Conservation (phyloP, 2,113 vertebrate species). For the Oncorhynchus tshawytscha region DNA sequence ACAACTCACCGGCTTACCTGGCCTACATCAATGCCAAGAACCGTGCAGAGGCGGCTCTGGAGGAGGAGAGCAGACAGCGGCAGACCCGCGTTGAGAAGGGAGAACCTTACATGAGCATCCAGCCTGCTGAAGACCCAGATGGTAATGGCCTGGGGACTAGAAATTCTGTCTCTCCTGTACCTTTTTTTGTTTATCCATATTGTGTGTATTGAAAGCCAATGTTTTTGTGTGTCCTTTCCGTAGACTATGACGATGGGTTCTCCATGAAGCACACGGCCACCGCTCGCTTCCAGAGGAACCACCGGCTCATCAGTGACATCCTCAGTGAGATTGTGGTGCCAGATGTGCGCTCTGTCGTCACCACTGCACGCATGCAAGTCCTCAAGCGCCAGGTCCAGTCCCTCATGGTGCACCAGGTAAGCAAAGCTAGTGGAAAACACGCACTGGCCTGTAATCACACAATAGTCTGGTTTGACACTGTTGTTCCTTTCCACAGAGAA, state of each 20-base stretch:
- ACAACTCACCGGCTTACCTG: slow-evolving; percentile 97
- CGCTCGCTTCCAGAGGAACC: slow-evolving; percentile 96
- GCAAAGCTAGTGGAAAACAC: not conserved
- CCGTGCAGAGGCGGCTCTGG: slow-evolving; percentile 91
- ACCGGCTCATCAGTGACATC: slow-evolving; percentile 97
- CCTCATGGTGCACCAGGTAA: slow-evolving; percentile 97
- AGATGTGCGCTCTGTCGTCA: slow-evolving; percentile 95
- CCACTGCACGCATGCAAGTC: slow-evolving; percentile 97
- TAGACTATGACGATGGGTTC: slow-evolving; percentile 97
- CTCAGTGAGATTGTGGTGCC: slow-evolving; percentile 96
- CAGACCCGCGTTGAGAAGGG: slow-evolving; percentile 97
- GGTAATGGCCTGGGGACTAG: slow-evolving; percentile 62
- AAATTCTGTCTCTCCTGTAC: not conserved
- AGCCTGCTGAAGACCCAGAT: slow-evolving; percentile 95
- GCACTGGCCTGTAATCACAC: not conserved
- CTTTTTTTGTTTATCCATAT: no score
- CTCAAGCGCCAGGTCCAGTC: slow-evolving; percentile 98
- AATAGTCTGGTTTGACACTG: not conserved
- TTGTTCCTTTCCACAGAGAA: slow-evolving; percentile 76
- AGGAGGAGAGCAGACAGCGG: slow-evolving; percentile 94
- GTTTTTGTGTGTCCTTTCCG: slow-evolving; percentile 18
- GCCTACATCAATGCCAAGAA: slow-evolving; percentile 98
- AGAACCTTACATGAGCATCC: slow-evolving; percentile 98
- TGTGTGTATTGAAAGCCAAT: not conserved
- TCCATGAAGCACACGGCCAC: slow-evolving; percentile 98